A percentile compares a stretch with the other conserved stretches of the same genome.
Conservation (phyloP, 2,888 invertebrate species). For the Cephalotes varians region DNA sequence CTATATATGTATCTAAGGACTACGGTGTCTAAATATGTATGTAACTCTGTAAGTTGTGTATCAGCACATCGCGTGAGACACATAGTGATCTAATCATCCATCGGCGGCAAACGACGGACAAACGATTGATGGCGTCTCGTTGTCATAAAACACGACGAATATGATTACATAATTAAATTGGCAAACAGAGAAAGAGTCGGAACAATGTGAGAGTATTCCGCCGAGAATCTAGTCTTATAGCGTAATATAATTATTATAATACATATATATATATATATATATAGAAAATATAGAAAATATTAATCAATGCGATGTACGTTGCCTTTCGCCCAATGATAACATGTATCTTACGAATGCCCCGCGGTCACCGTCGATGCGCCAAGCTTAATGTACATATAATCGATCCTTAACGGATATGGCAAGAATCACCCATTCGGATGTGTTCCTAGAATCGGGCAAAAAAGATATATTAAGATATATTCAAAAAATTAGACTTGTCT, state of each 20-base stretch:
- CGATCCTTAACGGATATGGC: constrained; percentile 21
- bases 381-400: constrained; percentile 44
- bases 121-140: constrained; percentile 7
- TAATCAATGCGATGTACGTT: constrained; percentile 70
- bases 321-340: constrained; percentile 68
- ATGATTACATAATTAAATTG: neutral
- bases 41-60: constrained; percentile 74
- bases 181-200: constrained; percentile 41
- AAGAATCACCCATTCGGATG: neutral
- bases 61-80: constrained; percentile 70
- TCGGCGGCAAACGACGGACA: constrained; percentile 31
- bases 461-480: neutral
- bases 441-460: constrained; percentile 11
- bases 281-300: constrained; percentile 63
- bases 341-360: constrained; percentile 60
- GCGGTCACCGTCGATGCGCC: constrained; percentile 42
- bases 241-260: constrained; percentile 68
- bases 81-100: constrained; percentile 51
- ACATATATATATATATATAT: constrained; percentile 49
- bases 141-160: constrained; percentile 5
- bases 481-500: neutral
- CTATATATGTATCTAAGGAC: constrained; percentile 69
- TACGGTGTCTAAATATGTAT: constrained; percentile 75
- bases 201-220: constrained; percentile 66
- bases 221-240: constrained; percentile 76